Evolutionary conservation across 92 coral and sea anemone species (phyloP).

Genomic region (Zoanthus gigantus): DNA sequence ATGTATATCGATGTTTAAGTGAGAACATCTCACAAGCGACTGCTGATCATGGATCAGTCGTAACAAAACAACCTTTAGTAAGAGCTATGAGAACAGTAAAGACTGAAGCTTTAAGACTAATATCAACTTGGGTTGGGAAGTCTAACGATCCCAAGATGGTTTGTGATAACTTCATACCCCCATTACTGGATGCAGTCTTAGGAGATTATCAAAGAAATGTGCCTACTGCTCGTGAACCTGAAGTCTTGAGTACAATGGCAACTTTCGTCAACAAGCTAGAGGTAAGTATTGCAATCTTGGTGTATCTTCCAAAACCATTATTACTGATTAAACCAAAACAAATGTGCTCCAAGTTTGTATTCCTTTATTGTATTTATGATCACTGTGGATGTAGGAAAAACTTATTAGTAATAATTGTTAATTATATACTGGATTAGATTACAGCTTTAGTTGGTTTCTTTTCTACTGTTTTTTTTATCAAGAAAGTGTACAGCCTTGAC

Average conservation of each 20-base stretch:
- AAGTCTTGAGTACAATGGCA: constrained; percentile 98
- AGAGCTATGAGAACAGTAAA: constrained; percentile 97
- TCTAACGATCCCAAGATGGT: constrained; percentile 98
- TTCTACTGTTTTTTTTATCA: too few relatives aligned
- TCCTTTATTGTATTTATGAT: too few relatives aligned
- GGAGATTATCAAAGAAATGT: constrained; percentile 98
- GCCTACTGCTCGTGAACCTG: constrained; percentile 96
- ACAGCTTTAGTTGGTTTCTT: too few relatives aligned
- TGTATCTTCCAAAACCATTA: background rate
- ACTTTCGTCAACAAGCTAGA: constrained; percentile 95
- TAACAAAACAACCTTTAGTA: constrained; percentile 93
- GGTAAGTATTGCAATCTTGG: constrained; percentile 62
- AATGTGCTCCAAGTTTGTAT: too few relatives aligned
- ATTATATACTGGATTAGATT: too few relatives aligned
- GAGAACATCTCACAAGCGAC: constrained; percentile 97
- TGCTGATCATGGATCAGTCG: constrained; percentile 89
- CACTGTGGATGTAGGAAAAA: too few relatives aligned
- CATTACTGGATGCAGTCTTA: constrained; percentile 95
- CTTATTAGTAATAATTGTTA: too few relatives aligned
- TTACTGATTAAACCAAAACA: background rate
- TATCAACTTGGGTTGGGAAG: constrained; percentile 96
- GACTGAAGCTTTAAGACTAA: constrained; percentile 91
- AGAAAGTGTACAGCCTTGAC: too few relatives aligned
- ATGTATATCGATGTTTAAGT: constrained; percentile 97
- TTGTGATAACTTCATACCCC: constrained; percentile 99